phyloP scores from a whole-genome alignment of 1,140 invertebrate species.

The Triops longicaudatus region DNA sequence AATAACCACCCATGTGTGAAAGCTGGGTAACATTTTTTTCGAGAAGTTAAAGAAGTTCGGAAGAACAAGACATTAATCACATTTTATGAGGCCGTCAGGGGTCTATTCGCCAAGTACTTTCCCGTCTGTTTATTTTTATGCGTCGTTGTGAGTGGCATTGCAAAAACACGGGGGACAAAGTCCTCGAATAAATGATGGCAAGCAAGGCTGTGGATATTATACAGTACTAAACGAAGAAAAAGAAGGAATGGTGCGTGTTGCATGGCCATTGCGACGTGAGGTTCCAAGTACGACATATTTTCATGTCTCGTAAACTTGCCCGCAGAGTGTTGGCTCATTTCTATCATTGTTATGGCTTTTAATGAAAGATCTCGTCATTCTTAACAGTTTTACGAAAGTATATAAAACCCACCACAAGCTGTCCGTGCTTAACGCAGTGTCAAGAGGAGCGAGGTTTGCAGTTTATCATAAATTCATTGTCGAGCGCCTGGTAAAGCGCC shows the following conservation, averaged over 20 bases:
- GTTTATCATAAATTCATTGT: not conserved
- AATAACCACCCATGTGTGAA: not conserved
- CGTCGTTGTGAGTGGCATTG: not conserved
- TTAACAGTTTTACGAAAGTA: not conserved
- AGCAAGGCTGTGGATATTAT: not conserved
- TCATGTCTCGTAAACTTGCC: not conserved
- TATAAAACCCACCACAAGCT: not conserved
- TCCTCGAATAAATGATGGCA: not conserved
- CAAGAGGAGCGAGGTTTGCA: not conserved
- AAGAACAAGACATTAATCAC: not conserved
- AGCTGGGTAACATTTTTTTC: not conserved
- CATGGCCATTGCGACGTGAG: not conserved
- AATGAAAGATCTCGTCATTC: not conserved
- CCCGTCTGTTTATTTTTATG: not conserved
- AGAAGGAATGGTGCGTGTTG: not conserved
- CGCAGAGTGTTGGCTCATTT: not conserved
- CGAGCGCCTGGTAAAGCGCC: not conserved
- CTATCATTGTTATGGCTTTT: not conserved
- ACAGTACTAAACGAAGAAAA: not conserved
- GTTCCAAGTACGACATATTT: not conserved
- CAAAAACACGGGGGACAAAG: not conserved
- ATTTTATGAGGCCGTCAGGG: not conserved
- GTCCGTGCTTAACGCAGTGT: not conserved
- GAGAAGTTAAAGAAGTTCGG: no score
- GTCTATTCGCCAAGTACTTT: not conserved